Base-by-base conservation (phyloP, 1,140 invertebrate species). In the Pachypeltis micranthus region DNA sequence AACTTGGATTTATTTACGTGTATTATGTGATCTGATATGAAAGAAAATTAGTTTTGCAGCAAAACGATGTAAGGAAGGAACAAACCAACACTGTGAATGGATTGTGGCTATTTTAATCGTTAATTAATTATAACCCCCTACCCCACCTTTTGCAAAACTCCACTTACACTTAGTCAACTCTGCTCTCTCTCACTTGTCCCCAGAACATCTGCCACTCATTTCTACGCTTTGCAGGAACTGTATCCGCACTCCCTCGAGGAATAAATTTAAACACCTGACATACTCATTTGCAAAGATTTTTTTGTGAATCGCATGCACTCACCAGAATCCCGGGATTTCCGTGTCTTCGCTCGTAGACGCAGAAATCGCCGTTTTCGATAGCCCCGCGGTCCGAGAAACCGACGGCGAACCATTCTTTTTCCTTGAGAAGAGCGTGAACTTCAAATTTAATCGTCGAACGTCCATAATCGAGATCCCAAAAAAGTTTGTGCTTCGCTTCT, bases 351-450 rank as follows among this genome's bases (percentile, higher is more conserved):
- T 87, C 91, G 29, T 93, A 78, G 12, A 96, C 73, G 69, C 91
- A 94, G 64, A 91, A 84, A 78, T 97, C 94, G 1, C 91, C 88
- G 44, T 84, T 81, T 27, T 79, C 79, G 0, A 81, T 62, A 39
- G 86, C 79, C 2, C 94, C 95, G 67, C 91, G 85, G 71, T 94
- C 84, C 0, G 94, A 97, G 76, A 97, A 97, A 29, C 95, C 95
- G 57, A 96, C 70, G 1, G 89, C 88, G 66, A 95, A 84, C 90
- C 90, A 93, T 23, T 74, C 73, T 57, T 55, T 65, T 10, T 59
- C 59, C 7, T 59, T 62, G 24, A 63, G 23, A 1, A 60, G 16
- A 19, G 63, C 29, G 24, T 65, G 63, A 14, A 28, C 31, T 34
- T 66, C 66, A 25, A 67, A 64, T 59, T 58, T 61, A 19, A 28